Conservation (phyloP, 2,113 vertebrate species). For the Pterocles burchelli region DNA sequence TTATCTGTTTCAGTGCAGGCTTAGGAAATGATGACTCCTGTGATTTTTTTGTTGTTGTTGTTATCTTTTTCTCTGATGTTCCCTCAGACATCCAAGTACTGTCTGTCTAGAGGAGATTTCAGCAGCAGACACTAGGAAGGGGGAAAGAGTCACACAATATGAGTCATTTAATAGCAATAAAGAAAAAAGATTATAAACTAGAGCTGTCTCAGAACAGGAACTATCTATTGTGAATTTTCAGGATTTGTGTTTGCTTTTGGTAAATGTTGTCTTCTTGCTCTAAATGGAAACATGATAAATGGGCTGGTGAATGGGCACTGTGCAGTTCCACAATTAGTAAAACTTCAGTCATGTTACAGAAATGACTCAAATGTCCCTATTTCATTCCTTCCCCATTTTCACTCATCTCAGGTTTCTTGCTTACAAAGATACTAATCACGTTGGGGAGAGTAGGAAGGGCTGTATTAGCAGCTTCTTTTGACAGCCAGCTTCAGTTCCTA, state of each 20-base stretch:
- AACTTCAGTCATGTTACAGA: neutral
- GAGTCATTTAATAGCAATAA: conserved; percentile 55
- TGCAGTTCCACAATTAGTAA: neutral
- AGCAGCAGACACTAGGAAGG: conserved; percentile 16
- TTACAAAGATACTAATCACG: neutral
- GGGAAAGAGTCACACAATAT: neutral
- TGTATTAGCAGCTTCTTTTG: neutral
- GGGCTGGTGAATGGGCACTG: neutral
- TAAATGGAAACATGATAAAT: neutral
- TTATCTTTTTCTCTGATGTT: conserved; percentile 30
- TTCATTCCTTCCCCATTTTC: neutral
- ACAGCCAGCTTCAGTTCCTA: neutral
- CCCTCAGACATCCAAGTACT: conserved; percentile 19
- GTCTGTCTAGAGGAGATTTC: conserved; percentile 23
- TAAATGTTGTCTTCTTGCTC: neutral
- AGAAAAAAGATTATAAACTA: neutral
- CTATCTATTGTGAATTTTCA: conserved; percentile 4
- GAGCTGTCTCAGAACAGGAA: neutral
- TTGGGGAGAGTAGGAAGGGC: neutral
- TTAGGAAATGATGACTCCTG: neutral
- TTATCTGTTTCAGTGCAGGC: conserved; percentile 6
- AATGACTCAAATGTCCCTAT: neutral
- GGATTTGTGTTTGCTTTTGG: neutral
- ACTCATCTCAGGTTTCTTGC: neutral
- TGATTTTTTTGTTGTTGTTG: neutral